Evolutionary conservation across 2,888 invertebrate genomes (phyloP).

Genomic region (Anticlea derivata): DNA sequence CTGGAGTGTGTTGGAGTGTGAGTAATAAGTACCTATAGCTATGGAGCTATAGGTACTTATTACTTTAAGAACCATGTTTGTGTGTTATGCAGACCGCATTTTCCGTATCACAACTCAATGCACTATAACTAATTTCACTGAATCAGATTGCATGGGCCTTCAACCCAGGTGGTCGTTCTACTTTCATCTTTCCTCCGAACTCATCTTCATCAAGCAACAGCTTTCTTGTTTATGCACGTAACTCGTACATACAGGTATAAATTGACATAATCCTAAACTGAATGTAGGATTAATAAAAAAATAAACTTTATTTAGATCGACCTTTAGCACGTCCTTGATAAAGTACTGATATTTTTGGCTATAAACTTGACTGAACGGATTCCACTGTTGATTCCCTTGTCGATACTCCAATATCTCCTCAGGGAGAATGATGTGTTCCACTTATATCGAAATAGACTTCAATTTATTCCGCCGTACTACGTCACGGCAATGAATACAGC

Average conservation of each 20-base stretch:
- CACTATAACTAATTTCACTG: no score
- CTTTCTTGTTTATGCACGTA: no score
- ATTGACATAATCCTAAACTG: neutral
- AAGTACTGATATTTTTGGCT: constrained; percentile 39
- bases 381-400: constrained; percentile 59
- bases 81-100: no score
- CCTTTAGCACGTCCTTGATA: constrained; percentile 18
- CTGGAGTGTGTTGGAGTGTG: no score
- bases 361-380: constrained; percentile 65
- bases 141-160: no score
- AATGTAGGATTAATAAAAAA: neutral
- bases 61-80: no score
- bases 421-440: constrained; percentile 62
- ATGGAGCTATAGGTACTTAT: no score
- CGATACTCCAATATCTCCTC: constrained; percentile 64
- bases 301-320: constrained; percentile 3
- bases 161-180: no score
- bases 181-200: no score
- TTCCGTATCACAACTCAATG: no score
- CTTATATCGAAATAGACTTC: constrained; percentile 64
- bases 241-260: neutral
- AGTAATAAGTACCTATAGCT: no score
- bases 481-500: constrained; percentile 17
- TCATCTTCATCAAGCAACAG: no score
- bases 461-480: constrained; percentile 53